Evolutionary conservation across 1,140 invertebrate genomes (phyloP), one percentile per base, ranked within the genome.

Genomic region (Zaprionus lachaisei): DNA sequence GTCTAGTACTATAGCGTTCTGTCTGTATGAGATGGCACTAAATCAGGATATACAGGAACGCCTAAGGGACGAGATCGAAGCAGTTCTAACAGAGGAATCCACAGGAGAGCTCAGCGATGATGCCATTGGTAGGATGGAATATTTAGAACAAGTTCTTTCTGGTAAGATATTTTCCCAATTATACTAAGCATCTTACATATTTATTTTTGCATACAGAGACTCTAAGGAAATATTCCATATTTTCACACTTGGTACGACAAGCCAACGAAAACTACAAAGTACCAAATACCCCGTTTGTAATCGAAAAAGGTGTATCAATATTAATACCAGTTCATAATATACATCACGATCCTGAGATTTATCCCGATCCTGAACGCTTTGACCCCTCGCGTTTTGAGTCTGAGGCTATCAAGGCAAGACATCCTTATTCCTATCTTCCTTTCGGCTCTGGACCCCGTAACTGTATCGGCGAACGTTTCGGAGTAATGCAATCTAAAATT

Each of bases 371-470:
- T 1, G 93, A 95, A 7, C 77, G 85, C n/a, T 96, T 95, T 71
- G 93, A 95, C 85, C 95, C 95, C 0, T 94, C 95, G 56, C 83
- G 95, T 54, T 96, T 95, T 67, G 92, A 80, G 9, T 79, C 93
- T 0, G 93, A 95, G 60, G 93, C 93, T 63, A 47, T 91, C 0
- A 82, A 86, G n/a, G 80, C 83, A 5, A 92, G 95, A 47, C 93
- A 93, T 58, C 93, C 91, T 0, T 95, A 93, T 81, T 72, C 93
- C 12, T 96, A 94, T 83, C 81, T 97, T 47, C 95, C 96, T 2
- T 97, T 97, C 86, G 96, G 95, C 0, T 95, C 95, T 76, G 96
- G 96, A 22, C 95, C 95, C 2, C 93, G 96, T 3, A 95, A 94
- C 81, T 96, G 96, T 82, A 95, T 96, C 68, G 96, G 95, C 92